Conservation (phyloP, 2,113 vertebrate species). For the Micromys minutus region DNA sequence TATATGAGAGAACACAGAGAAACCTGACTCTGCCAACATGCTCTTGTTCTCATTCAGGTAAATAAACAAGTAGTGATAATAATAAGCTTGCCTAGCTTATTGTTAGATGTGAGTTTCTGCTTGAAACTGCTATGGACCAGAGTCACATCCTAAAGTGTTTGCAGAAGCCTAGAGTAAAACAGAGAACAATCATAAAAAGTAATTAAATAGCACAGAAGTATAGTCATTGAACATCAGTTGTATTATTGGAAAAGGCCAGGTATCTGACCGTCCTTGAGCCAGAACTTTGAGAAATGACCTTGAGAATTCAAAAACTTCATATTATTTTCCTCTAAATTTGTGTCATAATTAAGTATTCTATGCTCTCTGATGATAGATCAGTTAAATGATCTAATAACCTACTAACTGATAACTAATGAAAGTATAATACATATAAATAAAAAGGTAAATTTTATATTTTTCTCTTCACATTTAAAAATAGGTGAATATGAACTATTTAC, state of each 20-base stretch:
- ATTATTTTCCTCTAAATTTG: background rate
- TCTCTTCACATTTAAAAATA: background rate
- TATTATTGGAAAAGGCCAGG: background rate
- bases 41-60: constrained; percentile 43
- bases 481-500: background rate
- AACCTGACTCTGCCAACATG: background rate
- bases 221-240: background rate
- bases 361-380: background rate
- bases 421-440: background rate
- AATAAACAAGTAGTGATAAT: background rate
- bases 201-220: background rate
- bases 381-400: background rate
- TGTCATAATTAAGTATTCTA: background rate
- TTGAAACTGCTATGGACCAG: background rate
- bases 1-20: background rate
- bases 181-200: background rate
- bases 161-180: background rate
- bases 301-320: background rate
- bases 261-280: background rate
- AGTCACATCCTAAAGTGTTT: background rate
- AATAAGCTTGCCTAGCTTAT: background rate
- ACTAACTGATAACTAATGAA: background rate
- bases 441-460: background rate
- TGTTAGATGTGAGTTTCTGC: background rate
- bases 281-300: background rate